These are phyloP conservation scores for Microcaecilia unicolor DNA, from an alignment of 2,797 vertebrate species.

Conservation along the genomic window DNA sequence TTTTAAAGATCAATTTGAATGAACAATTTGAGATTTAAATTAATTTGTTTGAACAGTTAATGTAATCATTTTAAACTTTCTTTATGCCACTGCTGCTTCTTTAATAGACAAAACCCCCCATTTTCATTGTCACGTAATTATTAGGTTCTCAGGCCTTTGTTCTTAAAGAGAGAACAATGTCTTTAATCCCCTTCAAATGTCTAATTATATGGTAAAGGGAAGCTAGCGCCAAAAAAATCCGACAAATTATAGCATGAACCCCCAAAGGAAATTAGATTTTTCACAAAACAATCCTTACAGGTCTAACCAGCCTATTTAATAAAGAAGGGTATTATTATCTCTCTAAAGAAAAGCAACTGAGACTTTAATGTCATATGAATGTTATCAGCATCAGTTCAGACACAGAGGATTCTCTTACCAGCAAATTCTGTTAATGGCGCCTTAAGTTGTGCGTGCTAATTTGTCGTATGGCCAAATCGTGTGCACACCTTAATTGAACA, in stretches of 20 bases:
- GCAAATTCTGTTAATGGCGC: too few species aligned
- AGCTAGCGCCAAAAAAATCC: conserved; percentile 33
- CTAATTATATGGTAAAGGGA: conserved; percentile 46
- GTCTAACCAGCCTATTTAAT: conserved; percentile 21
- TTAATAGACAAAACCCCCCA: too few species aligned
- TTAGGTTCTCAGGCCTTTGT: conserved; percentile 33
- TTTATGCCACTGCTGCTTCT: too few species aligned
- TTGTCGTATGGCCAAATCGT: too few species aligned
- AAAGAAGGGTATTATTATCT: conserved; percentile 30
- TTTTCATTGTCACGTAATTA: conserved; percentile 35
- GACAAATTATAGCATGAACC: conserved; percentile 43
- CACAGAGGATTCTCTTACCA: too few species aligned
- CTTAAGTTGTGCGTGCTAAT: too few species aligned
- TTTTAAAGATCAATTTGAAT: too few species aligned
- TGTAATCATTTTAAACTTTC: too few species aligned
- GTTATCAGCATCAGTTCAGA: too few species aligned
- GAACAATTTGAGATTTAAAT: too few species aligned
- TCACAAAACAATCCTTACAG: conserved; percentile 26
- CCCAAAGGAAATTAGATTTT: conserved; percentile 41
- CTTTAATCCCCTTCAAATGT: conserved; percentile 38
- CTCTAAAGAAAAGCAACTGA: conserved; percentile 20
- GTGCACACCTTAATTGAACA: too few species aligned
- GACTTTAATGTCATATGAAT: conserved; percentile 16
- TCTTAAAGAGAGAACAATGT: conserved; percentile 32
- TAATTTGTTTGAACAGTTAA: too few species aligned